These are phyloP conservation scores for Actinernus sp. DNA, from an alignment of 92 coral and sea anemone species.

Conservation along the genomic window DNA sequence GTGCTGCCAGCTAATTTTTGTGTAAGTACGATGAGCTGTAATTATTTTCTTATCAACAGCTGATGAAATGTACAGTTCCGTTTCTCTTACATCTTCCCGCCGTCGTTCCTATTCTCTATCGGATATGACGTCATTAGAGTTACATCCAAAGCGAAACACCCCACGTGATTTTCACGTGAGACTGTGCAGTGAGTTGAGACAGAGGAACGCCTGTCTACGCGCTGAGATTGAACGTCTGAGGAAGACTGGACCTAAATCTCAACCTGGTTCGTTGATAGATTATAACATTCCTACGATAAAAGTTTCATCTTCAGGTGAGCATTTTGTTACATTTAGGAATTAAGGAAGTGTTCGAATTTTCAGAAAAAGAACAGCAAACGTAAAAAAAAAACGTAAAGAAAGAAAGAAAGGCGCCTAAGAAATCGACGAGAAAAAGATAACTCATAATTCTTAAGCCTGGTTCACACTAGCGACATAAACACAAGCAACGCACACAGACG, in stretches of 20 bases:
- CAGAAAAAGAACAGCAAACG: no score
- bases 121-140: constrained; percentile 31
- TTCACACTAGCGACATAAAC: no score
- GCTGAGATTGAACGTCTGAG: not conserved
- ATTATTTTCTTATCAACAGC: no score
- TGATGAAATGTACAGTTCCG: no score
- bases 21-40: no score
- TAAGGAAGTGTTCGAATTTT: no score
- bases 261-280: not conserved
- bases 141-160: not conserved
- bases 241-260: not conserved
- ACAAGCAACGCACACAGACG: no score
- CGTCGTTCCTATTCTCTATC: constrained; percentile 4
- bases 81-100: not conserved
- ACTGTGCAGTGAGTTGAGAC: not conserved
- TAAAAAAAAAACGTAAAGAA: no score
- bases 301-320: not conserved
- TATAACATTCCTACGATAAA: not conserved
- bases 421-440: no score
- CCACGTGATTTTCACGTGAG: constrained; percentile 9
- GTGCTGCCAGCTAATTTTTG: no score
- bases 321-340: not conserved
- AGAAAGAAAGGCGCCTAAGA: no score
- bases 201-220: not conserved
- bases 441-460: no score